These are phyloP conservation scores for Eurytoma californica DNA, from an alignment of 2,888 invertebrate species.

Conservation along the genomic window DNA sequence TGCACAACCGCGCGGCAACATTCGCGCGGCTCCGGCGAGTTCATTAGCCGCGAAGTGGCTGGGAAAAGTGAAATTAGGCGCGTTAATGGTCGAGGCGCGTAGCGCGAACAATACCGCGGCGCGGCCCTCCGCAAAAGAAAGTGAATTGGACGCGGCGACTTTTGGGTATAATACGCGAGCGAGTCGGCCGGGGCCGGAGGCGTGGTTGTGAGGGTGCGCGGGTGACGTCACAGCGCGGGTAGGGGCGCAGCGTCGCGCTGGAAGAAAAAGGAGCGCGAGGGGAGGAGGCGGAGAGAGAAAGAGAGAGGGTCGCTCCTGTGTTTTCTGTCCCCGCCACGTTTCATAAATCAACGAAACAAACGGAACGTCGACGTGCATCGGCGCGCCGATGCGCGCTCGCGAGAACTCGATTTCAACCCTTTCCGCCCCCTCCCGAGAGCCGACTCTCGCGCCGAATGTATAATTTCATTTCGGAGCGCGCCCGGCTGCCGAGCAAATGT, in stretches of 20 bases:
- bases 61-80: slow-evolving; percentile 47
- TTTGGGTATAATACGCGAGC: not conserved
- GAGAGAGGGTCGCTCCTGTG: slow-evolving; percentile 63
- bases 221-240: too few relatives aligned
- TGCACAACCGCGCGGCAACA: not conserved
- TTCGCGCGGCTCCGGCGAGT: slow-evolving; percentile 23
- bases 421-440: slow-evolving; percentile 20
- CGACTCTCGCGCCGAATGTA: slow-evolving; percentile 43
- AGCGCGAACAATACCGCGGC: not conserved
- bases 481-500: not conserved
- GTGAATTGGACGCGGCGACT: slow-evolving; percentile 24
- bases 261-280: slow-evolving; percentile 22
- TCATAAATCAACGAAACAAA: slow-evolving; percentile 74
- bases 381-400: slow-evolving; percentile 17
- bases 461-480: slow-evolving; percentile 52
- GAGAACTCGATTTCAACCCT: slow-evolving; percentile 49
- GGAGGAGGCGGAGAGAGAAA: slow-evolving; percentile 16
- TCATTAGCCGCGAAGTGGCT: slow-evolving; percentile 15
- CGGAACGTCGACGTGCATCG: slow-evolving; percentile 63
- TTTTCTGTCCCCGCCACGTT: slow-evolving; percentile 72
- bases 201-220: slow-evolving; percentile 65
- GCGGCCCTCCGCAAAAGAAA: slow-evolving; percentile 59
- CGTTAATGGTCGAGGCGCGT: slow-evolving; percentile 40
- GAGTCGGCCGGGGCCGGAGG: slow-evolving; percentile 56
- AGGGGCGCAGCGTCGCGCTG: not conserved